Evolutionary conservation across 2,113 vertebrate genomes (phyloP).

Genomic region (Peromyscus maniculatus): DNA sequence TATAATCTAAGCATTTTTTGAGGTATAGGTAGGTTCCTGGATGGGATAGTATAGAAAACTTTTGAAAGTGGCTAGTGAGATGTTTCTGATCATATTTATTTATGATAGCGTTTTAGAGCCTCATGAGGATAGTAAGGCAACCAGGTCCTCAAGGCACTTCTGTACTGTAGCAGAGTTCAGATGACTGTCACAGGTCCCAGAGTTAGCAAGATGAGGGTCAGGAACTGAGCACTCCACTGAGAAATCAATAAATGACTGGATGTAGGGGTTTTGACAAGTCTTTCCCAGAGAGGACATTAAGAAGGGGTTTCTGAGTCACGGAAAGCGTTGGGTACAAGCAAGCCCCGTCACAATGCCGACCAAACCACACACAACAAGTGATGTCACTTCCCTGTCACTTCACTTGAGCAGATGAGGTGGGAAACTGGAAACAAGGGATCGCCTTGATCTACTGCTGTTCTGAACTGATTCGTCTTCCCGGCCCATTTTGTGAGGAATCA

Average conservation of each 20-base stretch:
- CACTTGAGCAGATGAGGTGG: not conserved
- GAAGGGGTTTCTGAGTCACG: not conserved
- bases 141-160: not conserved
- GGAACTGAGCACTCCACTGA: not conserved
- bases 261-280: not conserved
- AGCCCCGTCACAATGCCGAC: not conserved
- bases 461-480: not conserved
- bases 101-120: too few relatives aligned
- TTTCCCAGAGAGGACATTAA: not conserved
- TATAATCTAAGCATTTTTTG: not conserved
- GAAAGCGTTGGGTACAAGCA: not conserved
- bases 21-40: not conserved
- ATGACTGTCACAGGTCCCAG: not conserved
- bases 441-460: not conserved
- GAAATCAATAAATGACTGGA: not conserved
- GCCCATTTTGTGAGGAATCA: not conserved
- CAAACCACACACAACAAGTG: not conserved
- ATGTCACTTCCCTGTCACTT: accelerated
- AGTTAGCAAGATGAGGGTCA: not conserved
- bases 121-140: not conserved
- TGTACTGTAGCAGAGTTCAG: not conserved
- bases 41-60: not conserved
- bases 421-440: not conserved
- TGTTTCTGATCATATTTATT: not conserved
- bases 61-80: not conserved